Evolutionary conservation across 2,113 vertebrate genomes (phyloP).

Genomic region (Oceanodroma tethys): DNA sequence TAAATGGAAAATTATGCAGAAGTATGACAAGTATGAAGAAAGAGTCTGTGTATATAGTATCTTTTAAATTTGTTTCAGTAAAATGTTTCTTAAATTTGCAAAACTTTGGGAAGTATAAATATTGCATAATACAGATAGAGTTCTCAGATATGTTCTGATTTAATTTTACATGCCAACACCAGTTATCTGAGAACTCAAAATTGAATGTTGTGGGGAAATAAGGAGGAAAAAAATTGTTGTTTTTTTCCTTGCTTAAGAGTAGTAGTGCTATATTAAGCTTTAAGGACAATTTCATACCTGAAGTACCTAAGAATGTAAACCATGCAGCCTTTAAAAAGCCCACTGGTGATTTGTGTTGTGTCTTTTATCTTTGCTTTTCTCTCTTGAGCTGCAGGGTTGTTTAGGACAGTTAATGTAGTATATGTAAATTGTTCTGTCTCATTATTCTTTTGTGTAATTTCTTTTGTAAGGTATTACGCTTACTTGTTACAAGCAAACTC

Average conservation of each 20-base stretch:
- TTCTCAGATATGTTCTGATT: background rate
- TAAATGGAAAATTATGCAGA: background rate
- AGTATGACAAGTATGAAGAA: background rate
- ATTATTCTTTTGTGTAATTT: background rate
- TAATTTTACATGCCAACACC: background rate
- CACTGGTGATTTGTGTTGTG: background rate
- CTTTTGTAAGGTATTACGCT: background rate
- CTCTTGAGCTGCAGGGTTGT: background rate
- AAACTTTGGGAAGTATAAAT: background rate
- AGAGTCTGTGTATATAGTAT: background rate
- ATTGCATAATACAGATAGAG: background rate
- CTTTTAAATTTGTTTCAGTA: background rate
- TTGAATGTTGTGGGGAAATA: background rate
- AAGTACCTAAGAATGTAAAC: background rate
- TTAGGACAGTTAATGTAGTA: background rate
- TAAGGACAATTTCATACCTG: background rate
- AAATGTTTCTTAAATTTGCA: background rate
- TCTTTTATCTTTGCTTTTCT: background rate
- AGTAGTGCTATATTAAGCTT: background rate
- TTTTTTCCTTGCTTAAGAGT: background rate
- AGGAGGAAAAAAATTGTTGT: background rate
- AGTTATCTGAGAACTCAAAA: background rate
- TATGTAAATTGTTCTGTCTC: background rate
- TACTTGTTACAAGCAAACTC: background rate
- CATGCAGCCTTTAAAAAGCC: background rate